Evolutionary conservation across 2,888 invertebrate species (phyloP), one percentile per base, ranked within the genome.

Genomic region (Lordiphosa andalusiaca): DNA sequence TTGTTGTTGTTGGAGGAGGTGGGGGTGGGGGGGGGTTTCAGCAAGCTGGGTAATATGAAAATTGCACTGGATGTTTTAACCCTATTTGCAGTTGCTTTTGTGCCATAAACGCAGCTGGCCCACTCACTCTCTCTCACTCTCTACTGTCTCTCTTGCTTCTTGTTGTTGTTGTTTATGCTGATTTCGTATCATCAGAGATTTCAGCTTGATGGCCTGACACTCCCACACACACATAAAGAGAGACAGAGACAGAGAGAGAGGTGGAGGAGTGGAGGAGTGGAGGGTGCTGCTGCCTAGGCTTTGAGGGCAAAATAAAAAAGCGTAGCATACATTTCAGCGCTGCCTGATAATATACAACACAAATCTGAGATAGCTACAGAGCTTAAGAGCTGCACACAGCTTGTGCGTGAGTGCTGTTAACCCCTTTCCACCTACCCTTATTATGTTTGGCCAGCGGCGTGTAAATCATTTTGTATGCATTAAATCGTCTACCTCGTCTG

Each of bases 401-500:
- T 6, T 40, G 30, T 64, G 66, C 57, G 56, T 64, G 57, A 35
- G 47, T 53, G 47, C 37, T 10, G 33, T 38, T 46, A 33, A 6
- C 23, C 3, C 19, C 12, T 19, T 19, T 41, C 49, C 46, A 19
- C 40, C 52, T 42, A 62, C 63, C 69, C 40, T 67, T 71, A 83
- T 83, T 80, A 74, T 83, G 71, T 75, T 73, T 81, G 69, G 73
- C 75, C 70, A 77, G 68, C 73, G 80, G 75, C 74, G 71, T 83
- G 77, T 82, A 76, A 77, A 77, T 80, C 85, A 84, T 85, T 84
- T 82, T 82, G 80, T 82, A 85, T 84, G 85, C 84, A 84, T 84
- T 85, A 85, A 82, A 82, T 77, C 80, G 84, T 73, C 75, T 75
- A 71, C 60, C 65, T 61, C 65, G 61, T 16, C 16, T 16, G 16